These are phyloP conservation scores for Zoanthus sociatus DNA, from an alignment of 92 coral and sea anemone genomes.

Conservation along the genomic window DNA sequence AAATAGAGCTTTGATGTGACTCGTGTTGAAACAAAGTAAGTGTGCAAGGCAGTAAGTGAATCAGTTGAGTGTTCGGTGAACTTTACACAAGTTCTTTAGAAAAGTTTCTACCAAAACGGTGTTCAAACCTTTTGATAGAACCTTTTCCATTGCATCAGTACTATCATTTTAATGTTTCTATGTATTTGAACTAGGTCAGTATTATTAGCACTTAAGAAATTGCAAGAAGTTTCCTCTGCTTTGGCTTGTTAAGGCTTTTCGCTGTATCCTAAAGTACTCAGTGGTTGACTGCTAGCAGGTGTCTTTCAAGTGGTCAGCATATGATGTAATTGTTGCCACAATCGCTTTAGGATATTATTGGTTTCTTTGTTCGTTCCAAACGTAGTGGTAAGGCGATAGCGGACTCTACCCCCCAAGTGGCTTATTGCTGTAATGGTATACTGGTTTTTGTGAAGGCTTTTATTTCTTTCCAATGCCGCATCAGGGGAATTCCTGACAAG, in stretches of 20 bases:
- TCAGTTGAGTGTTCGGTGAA: constrained; percentile 13
- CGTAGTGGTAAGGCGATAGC: background rate
- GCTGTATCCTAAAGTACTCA: background rate
- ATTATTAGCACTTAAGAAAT: background rate
- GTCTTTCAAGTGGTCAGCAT: constrained; percentile 13
- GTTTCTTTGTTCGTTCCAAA: constrained; percentile 65
- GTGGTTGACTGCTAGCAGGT: background rate
- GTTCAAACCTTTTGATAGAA: constrained; percentile 32
- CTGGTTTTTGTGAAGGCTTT: constrained; percentile 44
- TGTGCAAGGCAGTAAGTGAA: constrained; percentile 26
- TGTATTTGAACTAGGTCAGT: too few species aligned
- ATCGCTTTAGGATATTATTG: constrained; percentile 35
- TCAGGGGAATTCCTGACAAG: constrained; percentile 54
- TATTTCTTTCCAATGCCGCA: constrained; percentile 58
- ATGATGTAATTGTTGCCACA: constrained; percentile 44
- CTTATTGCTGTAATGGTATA: constrained; percentile 11
- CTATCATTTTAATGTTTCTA: background rate
- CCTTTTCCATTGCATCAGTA: constrained; percentile 17
- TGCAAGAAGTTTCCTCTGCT: background rate
- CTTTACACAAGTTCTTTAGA: constrained; percentile 22
- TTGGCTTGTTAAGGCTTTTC: background rate
- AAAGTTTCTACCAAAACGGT: background rate
- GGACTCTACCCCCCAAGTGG: constrained; percentile 30
- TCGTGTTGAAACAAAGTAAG: constrained; percentile 17
- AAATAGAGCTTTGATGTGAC: background rate